Evolutionary conservation across 1,140 invertebrate genomes (phyloP).

Genomic region (Nymphalis io): DNA sequence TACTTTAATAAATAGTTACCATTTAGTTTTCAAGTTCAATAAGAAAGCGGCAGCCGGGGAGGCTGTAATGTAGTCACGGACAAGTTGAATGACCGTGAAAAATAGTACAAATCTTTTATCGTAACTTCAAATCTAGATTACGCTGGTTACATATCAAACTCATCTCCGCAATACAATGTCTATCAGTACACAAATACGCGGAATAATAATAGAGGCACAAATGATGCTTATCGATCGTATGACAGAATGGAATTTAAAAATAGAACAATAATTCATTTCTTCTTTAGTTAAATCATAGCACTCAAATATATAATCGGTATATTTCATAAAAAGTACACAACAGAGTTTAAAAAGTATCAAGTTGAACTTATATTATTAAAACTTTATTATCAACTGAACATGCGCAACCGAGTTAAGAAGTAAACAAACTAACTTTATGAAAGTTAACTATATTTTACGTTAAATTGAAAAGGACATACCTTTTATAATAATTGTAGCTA

Average conservation of each 20-base stretch:
- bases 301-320: not conserved
- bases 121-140: constrained; percentile 29
- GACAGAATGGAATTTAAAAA: constrained; percentile 12
- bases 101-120: constrained; percentile 27
- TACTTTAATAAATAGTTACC: not conserved
- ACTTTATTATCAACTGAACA: constrained; percentile 62
- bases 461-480: constrained; percentile 50
- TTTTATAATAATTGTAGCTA: constrained; percentile 45
- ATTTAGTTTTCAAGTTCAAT: constrained; percentile 11
- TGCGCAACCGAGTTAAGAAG: constrained; percentile 67
- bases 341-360: constrained; percentile 8
- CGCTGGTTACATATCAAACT: constrained; percentile 15
- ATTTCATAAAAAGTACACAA: not conserved
- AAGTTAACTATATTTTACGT: constrained; percentile 49
- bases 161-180: constrained; percentile 6
- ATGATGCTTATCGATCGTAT: constrained; percentile 11
- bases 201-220: constrained; percentile 22
- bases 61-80: constrained; percentile 54
- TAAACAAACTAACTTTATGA: constrained; percentile 72
- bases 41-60: constrained; percentile 45
- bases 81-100: constrained; percentile 59
- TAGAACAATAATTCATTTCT: not conserved
- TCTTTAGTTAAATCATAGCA: not conserved
- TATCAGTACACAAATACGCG: constrained; percentile 8
- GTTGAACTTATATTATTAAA: constrained; percentile 34